Evolutionary conservation across 2,888 invertebrate genomes (phyloP).

Genomic region (Coelinius sp.): DNA sequence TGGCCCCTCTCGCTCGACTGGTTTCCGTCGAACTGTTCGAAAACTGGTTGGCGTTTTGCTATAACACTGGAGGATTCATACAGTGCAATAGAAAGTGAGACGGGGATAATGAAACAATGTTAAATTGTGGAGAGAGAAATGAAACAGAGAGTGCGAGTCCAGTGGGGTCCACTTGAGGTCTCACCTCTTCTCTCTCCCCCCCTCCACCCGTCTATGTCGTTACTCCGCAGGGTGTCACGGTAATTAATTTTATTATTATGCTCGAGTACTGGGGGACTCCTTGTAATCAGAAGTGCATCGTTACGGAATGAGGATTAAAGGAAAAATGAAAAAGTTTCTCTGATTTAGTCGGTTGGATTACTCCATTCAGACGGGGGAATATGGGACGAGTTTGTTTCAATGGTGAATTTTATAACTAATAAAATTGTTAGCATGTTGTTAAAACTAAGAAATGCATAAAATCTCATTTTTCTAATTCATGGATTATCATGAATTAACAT

Average conservation of each 20-base stretch:
- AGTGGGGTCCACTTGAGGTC: no score
- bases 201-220: constrained; percentile 14
- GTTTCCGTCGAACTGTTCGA: constrained; percentile 66
- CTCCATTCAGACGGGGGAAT: neutral
- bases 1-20: constrained; percentile 61
- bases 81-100: constrained; percentile 39
- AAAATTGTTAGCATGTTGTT: constrained; percentile 6
- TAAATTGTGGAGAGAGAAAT: constrained; percentile 39
- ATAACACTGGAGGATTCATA: constrained; percentile 48
- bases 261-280: constrained; percentile 6
- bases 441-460: neutral
- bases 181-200: neutral
- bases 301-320: constrained; percentile 31
- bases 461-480: neutral
- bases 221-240: constrained; percentile 49
- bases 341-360: constrained; percentile 16
- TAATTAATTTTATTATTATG: constrained; percentile 60
- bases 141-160: constrained; percentile 35
- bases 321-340: constrained; percentile 27
- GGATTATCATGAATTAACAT: neutral
- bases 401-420: constrained; percentile 27
- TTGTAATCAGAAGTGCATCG: constrained; percentile 14
- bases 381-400: neutral
- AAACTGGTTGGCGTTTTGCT: constrained; percentile 60
- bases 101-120: constrained; percentile 29